Base-by-base conservation (phyloP, 2,888 invertebrate species). In the Chouioia cunea region DNA sequence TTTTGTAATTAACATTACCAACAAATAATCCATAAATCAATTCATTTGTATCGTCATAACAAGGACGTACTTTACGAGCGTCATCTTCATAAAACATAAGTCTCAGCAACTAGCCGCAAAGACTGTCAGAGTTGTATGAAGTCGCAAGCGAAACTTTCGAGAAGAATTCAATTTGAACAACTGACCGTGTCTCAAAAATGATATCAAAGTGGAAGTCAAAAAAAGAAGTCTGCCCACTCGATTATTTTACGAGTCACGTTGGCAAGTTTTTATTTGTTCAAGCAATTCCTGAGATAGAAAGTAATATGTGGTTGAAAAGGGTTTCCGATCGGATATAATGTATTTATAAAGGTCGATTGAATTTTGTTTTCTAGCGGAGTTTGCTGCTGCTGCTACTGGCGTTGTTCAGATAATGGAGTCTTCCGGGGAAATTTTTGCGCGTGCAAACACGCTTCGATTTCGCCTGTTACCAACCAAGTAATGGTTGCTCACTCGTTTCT, bases 261-360 rank as follows among this genome's bases (percentile, higher is more conserved):
- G 54, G 0, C 27, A 3, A 53, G 16, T 56, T 36, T 48, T 65
- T 52, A 12, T 60, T 60, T 48, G 18, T 20, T 15, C 20, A 36
- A 23, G 18, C 12, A 15, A 50, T 36, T 4, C 8, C n/a, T 10
- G 50, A 47, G 16, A 15, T 23, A 20, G 18, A 18, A 20, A 12
- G 54, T 65, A 52, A 53, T 58, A 59, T 23, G 15, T 20, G 65
- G 59, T 62, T 62, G 66, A 66, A 71, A 66, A 58, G 52, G 44
- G 20, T 63, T 62, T 48, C 57, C 65, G 52, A 50, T 3, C 52
- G 50, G 63, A 66, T 62, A 62, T 66, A 71, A 71, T 71, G 47
- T 54, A 60, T 67, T 67, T 67, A 67, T 47, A 54, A 36, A 67
- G 54, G 60, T 66, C 59, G 52, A 66, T 66, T 66, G 52, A 66